Base-by-base conservation (phyloP, 1,140 invertebrate genomes). In the Leptinotarsa undecemlineata region DNA sequence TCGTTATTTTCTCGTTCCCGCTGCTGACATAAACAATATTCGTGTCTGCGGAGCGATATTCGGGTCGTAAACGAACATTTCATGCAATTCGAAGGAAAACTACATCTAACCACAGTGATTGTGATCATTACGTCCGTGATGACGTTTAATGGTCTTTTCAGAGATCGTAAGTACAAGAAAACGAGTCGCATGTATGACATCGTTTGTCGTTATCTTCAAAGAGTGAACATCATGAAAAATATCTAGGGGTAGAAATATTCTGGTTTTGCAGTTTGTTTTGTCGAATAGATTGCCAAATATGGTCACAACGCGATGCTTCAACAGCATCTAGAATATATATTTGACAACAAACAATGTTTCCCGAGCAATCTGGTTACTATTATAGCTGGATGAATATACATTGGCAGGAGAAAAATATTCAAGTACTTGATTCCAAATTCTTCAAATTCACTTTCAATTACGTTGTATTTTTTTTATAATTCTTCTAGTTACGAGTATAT, bases 51-150 rank as follows among this genome's bases (percentile, higher is more conserved):
- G 51, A 19, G 51, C 51, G 51, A 57, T 19, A 57, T 57, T 57
- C 51, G 51, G 51, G 51, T 57, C 51, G 51, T 57, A 57, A n/a
- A 17, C 51, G 51, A 57, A 57, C n/a, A 57, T 57, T 57, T 57
- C 51, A 19, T 57, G 51, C 51, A 57, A 57, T 57, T 57, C 51
- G n/a, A 57, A 57, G 51, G 51, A 19, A 57, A 57, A 57, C 51
- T 57, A 57, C n/a, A 57, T 57, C n/a, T 57, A 57, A 19, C 51
- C 51, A 57, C 15, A 57, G n/a, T 57, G 51, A 57, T 14, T 15
- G 6, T 14, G 11, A 57, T 57, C 51, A 57, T 57, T 57, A 57
- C 51, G 51, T 57, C n/a, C 51, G 51, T 15, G n/a, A 57, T 57
- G 51, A 57, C 13, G n/a, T 57, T 19, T 57, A 57, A 57, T 57